Evolutionary conservation across 2,113 vertebrate species (phyloP).

Genomic region (Melanotaenia duboulayi): DNA sequence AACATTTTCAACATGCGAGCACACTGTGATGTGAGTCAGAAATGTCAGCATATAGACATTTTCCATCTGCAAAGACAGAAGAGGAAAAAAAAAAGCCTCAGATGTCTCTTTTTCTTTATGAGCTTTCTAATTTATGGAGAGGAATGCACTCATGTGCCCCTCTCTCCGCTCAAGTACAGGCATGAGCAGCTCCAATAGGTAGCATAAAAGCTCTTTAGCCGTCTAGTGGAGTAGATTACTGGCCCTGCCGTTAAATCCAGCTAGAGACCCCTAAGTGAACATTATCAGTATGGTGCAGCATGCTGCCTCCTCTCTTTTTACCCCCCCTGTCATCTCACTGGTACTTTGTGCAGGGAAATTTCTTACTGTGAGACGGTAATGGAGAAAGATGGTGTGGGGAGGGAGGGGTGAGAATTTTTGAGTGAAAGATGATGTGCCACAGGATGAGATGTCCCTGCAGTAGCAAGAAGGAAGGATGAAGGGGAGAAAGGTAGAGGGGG

Average conservation of each 20-base stretch:
- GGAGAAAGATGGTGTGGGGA: constrained; percentile 53
- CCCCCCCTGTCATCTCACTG: background rate
- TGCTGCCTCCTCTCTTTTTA: constrained; percentile 49
- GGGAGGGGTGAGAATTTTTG: constrained; percentile 36
- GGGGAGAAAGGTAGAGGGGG: background rate
- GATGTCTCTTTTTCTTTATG: constrained; percentile 61
- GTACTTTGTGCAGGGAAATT: constrained; percentile 63
- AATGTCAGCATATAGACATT: constrained; percentile 48
- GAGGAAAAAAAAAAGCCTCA: constrained; percentile 20
- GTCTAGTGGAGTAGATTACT: constrained; percentile 82
- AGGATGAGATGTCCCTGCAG: constrained; percentile 56
- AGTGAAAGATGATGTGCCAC: constrained; percentile 47
- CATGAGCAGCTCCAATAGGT: constrained; percentile 74
- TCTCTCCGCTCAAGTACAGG: constrained; percentile 69
- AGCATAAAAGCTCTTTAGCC: constrained; percentile 81
- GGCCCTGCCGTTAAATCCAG: constrained; percentile 75
- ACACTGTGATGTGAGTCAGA: constrained; percentile 1
- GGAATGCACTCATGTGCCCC: constrained; percentile 75
- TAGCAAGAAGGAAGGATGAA: constrained; percentile 40
- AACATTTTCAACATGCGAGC: background rate
- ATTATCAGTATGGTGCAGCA: constrained; percentile 79
- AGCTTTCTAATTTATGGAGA: constrained; percentile 77
- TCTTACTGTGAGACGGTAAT: constrained; percentile 61
- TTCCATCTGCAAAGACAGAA: constrained; percentile 34
- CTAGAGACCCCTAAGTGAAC: constrained; percentile 76